Evolutionary conservation across 2,797 vertebrate genomes (phyloP).

Genomic region (Lacerta viridis): DNA sequence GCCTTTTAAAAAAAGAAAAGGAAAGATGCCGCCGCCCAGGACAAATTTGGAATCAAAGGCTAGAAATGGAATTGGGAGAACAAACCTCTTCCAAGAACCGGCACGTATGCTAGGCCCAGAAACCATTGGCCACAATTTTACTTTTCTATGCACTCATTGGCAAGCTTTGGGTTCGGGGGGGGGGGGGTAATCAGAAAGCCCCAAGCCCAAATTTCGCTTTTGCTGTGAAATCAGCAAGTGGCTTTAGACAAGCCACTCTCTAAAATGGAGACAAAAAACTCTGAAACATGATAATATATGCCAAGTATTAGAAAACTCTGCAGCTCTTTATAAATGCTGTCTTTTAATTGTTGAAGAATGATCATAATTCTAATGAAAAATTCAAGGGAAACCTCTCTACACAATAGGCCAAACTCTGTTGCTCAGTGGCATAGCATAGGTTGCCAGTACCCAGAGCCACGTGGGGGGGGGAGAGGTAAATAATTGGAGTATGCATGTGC

Average conservation of each 20-base stretch:
- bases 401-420: neutral
- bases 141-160: neutral
- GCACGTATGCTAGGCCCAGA: neutral
- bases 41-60: neutral
- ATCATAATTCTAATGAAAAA: neutral
- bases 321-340: neutral
- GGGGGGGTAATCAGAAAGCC: neutral
- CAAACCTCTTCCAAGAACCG: neutral
- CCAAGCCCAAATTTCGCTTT: neutral
- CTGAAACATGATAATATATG: neutral
- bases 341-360: neutral
- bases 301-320: neutral
- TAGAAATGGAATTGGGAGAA: neutral
- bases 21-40: neutral
- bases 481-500: too few relatives aligned
- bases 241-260: neutral
- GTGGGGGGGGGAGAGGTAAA: too few relatives aligned
- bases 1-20: neutral
- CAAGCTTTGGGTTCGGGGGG: neutral
- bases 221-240: neutral
- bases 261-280: neutral
- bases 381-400: neutral
- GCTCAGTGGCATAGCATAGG: too few relatives aligned
- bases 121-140: neutral
- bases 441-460: too few relatives aligned